Evolutionary conservation across 2,113 vertebrate genomes (phyloP).

Genomic region (Galeopterus variegatus): DNA sequence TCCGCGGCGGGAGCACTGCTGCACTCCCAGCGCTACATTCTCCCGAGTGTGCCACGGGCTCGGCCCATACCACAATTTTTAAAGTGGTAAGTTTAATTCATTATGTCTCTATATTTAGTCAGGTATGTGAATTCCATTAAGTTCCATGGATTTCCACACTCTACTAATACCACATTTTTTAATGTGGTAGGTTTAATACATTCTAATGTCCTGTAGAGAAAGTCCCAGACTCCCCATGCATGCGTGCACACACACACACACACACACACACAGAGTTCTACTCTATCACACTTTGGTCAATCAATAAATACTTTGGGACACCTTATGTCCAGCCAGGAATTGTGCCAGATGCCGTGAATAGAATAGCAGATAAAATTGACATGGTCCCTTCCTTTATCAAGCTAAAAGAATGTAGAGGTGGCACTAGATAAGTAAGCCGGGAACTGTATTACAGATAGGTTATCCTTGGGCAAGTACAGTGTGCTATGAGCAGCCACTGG

Average conservation of each 20-base stretch:
- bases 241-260: fast-evolving
- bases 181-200: constrained; percentile 8
- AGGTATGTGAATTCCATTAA: not conserved
- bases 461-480: not conserved
- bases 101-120: not conserved
- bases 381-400: not conserved
- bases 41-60: no score
- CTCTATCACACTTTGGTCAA: not conserved
- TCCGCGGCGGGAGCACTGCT: no score
- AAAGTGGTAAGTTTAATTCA: constrained; percentile 29
- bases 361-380: not conserved
- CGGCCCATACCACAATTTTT: constrained; percentile 24
- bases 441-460: not conserved
- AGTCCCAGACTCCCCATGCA: not conserved
- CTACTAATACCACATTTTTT: not conserved
- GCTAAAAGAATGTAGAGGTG: not conserved
- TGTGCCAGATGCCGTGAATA: not conserved
- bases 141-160: not conserved
- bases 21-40: no score
- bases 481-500: not conserved
- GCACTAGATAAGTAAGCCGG: not conserved
- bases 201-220: not conserved
- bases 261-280: not conserved
- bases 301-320: not conserved
- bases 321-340: not conserved